Base-by-base conservation (phyloP, 2,888 invertebrate species). In the Anodontia alba region DNA sequence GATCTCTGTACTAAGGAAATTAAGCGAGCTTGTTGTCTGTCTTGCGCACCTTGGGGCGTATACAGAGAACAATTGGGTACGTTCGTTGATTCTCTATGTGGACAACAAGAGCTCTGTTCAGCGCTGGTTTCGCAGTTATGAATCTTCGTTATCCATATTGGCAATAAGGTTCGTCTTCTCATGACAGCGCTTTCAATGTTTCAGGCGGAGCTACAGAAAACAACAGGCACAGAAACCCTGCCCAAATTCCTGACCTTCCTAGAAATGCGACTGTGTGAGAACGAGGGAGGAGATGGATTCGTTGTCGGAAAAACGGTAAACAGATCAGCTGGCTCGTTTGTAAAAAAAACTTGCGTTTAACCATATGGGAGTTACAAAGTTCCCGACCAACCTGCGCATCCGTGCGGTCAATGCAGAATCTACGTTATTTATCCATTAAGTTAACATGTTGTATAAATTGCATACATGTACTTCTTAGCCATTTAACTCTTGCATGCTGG, bases 191-290 rank as follows among this genome's bases (percentile, higher is more conserved):
- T n/a, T n/a, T n/a, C n/a, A n/a, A n/a, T n/a, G n/a, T 49, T 49
- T 10, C n/a, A 81, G 78, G 70, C 72, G 5, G 81, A 81, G 57
- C 29, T 81, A 15, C 31, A 54, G 68, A 78, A 81, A 36, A 78
- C 49, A n/a, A 33, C 74, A 5, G 31, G 54, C 23, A 78, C 74
- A 70, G 76, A 80, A 49, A 77, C 69, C 15, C 26, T 83, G 5
- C 79, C 79, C 10, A 77, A 76, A 36, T 80, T 76, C 42, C 15
- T 73, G 10, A 62, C 49, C 2, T 31, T 77, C 31, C 77, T 80
- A 38, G 74, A 79, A 62, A 54, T 20, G 26, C 31, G 73, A 12
- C 62, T 83, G 0, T 33, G 33, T 31, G 72, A 72, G 23, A 57
- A 66, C 20, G 38, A 42, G 20, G 80, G 76, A 31, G 26, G 69